phyloP scores from a whole-genome alignment of 2,888 invertebrate genomes.

The Acanthosoma haemorrhoidale region DNA sequence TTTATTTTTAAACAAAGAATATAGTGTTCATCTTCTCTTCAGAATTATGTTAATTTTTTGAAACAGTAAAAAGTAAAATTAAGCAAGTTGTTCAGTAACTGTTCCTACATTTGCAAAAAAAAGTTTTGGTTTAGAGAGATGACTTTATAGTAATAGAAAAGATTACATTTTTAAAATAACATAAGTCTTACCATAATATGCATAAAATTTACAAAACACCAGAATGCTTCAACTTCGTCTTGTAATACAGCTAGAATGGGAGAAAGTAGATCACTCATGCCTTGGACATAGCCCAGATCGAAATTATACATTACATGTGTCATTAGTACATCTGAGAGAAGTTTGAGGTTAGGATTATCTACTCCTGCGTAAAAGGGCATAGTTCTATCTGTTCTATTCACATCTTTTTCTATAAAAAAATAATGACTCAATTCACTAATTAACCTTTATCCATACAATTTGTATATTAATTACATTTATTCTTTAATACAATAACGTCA shows the following conservation, averaged over 20 bases:
- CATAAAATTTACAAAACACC: conserved; percentile 99
- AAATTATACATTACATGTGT: conserved; percentile 99
- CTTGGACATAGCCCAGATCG: conserved; percentile 91
- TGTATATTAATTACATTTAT: too few species aligned
- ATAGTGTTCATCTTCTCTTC: too few species aligned
- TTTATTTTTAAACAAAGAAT: too few species aligned
- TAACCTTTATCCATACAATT: not conserved
- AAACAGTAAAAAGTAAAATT: too few species aligned
- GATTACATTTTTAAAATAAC: not conserved
- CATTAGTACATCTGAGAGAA: conserved; percentile 88
- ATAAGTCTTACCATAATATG: conserved; percentile 71
- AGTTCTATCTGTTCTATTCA: conserved; percentile 88
- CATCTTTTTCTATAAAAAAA: conserved; percentile 77
- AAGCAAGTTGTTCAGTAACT: too few species aligned
- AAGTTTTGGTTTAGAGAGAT: too few species aligned
- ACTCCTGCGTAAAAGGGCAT: conserved; percentile 90
- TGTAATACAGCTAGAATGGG: conserved; percentile 84
- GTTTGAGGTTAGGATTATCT: conserved; percentile 77
- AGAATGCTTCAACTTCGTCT: conserved; percentile 94
- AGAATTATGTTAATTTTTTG: too few species aligned
- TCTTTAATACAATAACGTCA: conserved; percentile 19
- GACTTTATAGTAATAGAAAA: not conserved
- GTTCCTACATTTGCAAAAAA: too few species aligned
- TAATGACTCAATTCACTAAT: not conserved
- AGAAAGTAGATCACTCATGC: conserved; percentile 95